These are phyloP conservation scores for Procambarus virginalis DNA, from an alignment of 1,140 invertebrate genomes.

Conservation along the genomic window DNA sequence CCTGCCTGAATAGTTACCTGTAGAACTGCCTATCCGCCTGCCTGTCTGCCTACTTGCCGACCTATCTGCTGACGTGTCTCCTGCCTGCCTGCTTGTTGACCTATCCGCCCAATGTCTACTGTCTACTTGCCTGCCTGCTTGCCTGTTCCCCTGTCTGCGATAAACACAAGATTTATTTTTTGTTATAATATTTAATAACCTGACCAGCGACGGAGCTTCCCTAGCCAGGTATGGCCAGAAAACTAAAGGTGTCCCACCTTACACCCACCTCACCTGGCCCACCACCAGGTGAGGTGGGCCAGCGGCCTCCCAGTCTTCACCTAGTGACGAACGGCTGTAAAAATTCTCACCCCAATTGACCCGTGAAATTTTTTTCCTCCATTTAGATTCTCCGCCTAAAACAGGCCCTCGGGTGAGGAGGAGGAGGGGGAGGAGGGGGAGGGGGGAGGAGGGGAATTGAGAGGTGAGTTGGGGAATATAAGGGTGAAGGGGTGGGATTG, in stretches of 20 bases:
- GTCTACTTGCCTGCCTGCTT: not conserved
- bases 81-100: not conserved
- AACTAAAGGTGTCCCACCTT: too few species aligned
- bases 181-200: too few species aligned
- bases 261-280: too few species aligned
- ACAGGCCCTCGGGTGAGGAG: not conserved
- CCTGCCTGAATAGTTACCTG: too few species aligned
- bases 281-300: too few species aligned
- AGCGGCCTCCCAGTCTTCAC: not conserved
- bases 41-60: too few species aligned
- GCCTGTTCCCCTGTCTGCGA: too few species aligned
- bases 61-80: not conserved
- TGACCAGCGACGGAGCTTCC: too few species aligned
- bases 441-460: not conserved
- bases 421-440: not conserved
- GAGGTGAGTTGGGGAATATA: not conserved
- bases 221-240: too few species aligned
- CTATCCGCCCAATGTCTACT: not conserved
- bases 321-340: slow-evolving; percentile 56
- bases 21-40: too few species aligned
- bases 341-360: slow-evolving; percentile 64
- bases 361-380: slow-evolving; percentile 32
- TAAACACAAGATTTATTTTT: too few species aligned
- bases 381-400: too few species aligned
- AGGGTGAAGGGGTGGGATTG: not conserved